Base-by-base conservation (phyloP, 2,888 invertebrate genomes). In the Marronus borbonicus region DNA sequence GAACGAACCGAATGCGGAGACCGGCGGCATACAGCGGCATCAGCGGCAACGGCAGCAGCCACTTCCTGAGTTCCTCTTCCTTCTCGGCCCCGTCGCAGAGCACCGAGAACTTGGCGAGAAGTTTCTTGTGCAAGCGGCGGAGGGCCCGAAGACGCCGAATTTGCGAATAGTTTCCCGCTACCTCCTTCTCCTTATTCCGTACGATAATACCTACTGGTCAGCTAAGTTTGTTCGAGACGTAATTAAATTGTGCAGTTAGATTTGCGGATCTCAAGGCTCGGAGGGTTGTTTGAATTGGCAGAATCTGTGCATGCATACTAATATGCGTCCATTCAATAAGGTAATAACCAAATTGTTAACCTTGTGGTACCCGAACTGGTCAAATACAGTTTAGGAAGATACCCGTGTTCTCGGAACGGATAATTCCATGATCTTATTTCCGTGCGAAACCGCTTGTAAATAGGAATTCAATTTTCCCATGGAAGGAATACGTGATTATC, bases 181-280 rank as follows among this genome's bases (percentile, higher is more conserved):
- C 55, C 58, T 58, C 68, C 50, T 50, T 39, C 44, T 39, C 60
- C 72, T 7, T 31, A n/a, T 58, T 31, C 58, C 72, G 84, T 36
- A 86, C 72, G 84, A 86, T 87, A 88, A 87, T 88, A 87, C 87
- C 88, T 87, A 86, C 86, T 87, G 88, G 88, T 87, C 88, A 88
- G 83, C 84, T 83, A 80, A 84, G 85, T 84, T 84, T 84, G 83
- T 86, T 44, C 39, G 83, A 85, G 85, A 84, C 85, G 87, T 88
- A 88, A 88, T 88, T 88, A 88, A 88, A 88, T 88, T 87, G 87
- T 87, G 87, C 87, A 86, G 84, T 87, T 83, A 84, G 83, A 86
- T 85, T 85, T 83, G 72, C 72, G 72, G 60, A 74, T 74, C 72
- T 58, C 31, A 44, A 44, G 39, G 68, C 68, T 20, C 39, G 55